These are phyloP conservation scores for Hemithea aestivaria DNA, from an alignment of 2,888 invertebrate genomes.

Conservation along the genomic window DNA sequence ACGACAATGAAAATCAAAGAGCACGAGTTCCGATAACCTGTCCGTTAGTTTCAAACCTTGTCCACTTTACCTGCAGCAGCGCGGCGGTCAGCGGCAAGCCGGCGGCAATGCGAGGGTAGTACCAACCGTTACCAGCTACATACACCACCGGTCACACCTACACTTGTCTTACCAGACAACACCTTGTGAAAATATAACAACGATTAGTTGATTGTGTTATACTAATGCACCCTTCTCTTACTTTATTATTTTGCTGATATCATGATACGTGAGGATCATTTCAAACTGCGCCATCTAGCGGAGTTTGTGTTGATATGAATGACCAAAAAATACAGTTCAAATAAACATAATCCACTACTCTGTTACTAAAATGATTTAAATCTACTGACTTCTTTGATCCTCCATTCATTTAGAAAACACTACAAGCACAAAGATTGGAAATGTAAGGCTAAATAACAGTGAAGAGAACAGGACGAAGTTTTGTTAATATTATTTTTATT, in stretches of 20 bases:
- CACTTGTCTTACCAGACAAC: conserved; percentile 77
- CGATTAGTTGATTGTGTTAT: conserved; percentile 76
- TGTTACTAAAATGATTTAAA: conserved; percentile 54
- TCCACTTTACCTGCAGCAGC: conserved; percentile 72
- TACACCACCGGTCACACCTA: conserved; percentile 75
- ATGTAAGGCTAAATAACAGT: conserved; percentile 42
- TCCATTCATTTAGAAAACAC: conserved; percentile 57
- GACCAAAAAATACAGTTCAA: conserved; percentile 52
- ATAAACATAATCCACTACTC: conserved; percentile 55
- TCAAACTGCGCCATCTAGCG: conserved; percentile 57
- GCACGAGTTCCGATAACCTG: conserved; percentile 66
- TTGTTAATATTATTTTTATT: conserved; percentile 23
- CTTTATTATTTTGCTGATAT: conserved; percentile 45
- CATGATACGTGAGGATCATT: conserved; percentile 63
- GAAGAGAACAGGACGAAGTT: conserved; percentile 63
- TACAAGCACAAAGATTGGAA: conserved; percentile 62
- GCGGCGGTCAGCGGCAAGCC: conserved; percentile 47
- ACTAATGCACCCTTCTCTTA: conserved; percentile 58
- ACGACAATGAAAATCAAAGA: conserved; percentile 65
- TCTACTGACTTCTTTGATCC: conserved; percentile 63
- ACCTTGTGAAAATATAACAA: conserved; percentile 79
- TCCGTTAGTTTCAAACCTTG: conserved; percentile 66
- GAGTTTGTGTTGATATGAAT: conserved; percentile 54
- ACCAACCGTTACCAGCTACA: conserved; percentile 71
- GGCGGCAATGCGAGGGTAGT: conserved; percentile 56